phyloP scores from a whole-genome alignment of 2,113 vertebrate genomes.

The Suncus etruscus region DNA sequence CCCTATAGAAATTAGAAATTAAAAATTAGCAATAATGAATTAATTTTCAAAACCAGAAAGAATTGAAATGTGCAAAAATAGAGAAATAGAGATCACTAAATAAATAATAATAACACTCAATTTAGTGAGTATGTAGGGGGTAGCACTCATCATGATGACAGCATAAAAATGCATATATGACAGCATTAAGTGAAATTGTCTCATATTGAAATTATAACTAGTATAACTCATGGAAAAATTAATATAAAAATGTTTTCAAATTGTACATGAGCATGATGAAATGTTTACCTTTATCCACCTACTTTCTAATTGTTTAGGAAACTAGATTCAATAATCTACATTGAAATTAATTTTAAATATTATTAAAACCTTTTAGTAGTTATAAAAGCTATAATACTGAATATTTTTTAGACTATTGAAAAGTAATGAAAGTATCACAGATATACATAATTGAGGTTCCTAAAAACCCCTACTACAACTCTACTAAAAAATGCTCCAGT shows the following conservation, averaged over 20 bases:
- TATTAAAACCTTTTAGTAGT: slow-evolving; percentile 38
- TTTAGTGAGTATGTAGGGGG: not conserved
- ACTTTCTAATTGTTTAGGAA: slow-evolving; percentile 45
- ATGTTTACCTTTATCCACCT: slow-evolving; percentile 22
- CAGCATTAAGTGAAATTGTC: slow-evolving; percentile 17
- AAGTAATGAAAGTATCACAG: not conserved
- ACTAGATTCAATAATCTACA: not conserved
- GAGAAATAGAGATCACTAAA: not conserved
- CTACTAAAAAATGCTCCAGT: not conserved
- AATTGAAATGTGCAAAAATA: slow-evolving; percentile 19
- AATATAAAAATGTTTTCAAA: slow-evolving; percentile 20
- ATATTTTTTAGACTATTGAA: slow-evolving; percentile 31
- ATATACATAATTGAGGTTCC: not conserved
- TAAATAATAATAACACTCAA: no score
- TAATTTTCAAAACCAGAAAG: not conserved
- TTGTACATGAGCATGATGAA: not conserved
- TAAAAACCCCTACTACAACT: not conserved
- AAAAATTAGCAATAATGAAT: slow-evolving; percentile 46
- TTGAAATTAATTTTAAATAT: not conserved
- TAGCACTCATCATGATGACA: not conserved
- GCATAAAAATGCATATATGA: not conserved
- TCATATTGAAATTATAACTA: not conserved
- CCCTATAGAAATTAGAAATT: not conserved
- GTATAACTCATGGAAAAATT: slow-evolving; percentile 20
- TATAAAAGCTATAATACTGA: not conserved